phyloP scores from a whole-genome alignment of 2,888 invertebrate species.

The Drosophila cracens region DNA sequence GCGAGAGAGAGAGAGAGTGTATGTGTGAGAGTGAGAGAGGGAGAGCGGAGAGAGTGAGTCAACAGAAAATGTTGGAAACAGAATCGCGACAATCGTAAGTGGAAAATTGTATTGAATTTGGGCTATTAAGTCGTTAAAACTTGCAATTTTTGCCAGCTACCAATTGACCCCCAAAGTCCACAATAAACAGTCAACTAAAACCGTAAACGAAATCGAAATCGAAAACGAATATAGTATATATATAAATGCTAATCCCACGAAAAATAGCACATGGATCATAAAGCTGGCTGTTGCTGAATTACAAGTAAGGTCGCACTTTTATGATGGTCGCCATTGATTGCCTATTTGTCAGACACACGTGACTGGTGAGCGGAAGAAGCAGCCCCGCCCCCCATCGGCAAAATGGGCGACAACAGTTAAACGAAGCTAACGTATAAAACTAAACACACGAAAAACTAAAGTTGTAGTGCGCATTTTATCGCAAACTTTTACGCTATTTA shows the following conservation, averaged over 20 bases:
- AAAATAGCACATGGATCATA: conserved; percentile 35
- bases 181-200: conserved; percentile 41
- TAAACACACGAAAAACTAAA: conserved; percentile 42
- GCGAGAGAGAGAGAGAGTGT: too few species aligned
- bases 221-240: conserved; percentile 5
- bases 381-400: background rate
- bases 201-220: conserved; percentile 8
- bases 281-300: conserved; percentile 21
- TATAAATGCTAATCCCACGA: conserved; percentile 47
- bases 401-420: conserved; percentile 35
- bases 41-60: background rate
- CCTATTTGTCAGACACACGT: conserved; percentile 64
- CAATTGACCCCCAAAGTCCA: conserved; percentile 48
- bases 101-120: conserved; percentile 80
- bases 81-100: conserved; percentile 49
- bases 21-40: background rate
- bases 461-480: conserved; percentile 58
- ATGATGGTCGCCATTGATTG: conserved; percentile 67
- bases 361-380: conserved; percentile 38
- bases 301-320: conserved; percentile 38
- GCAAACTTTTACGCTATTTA: conserved; percentile 79
- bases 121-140: conserved; percentile 78
- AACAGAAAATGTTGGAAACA: background rate
- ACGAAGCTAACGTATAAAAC: conserved; percentile 58
- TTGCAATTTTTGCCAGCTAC: conserved; percentile 48